These are phyloP conservation scores for Cylloceria caligata DNA, from an alignment of 2,888 invertebrate genomes.

Conservation along the genomic window DNA sequence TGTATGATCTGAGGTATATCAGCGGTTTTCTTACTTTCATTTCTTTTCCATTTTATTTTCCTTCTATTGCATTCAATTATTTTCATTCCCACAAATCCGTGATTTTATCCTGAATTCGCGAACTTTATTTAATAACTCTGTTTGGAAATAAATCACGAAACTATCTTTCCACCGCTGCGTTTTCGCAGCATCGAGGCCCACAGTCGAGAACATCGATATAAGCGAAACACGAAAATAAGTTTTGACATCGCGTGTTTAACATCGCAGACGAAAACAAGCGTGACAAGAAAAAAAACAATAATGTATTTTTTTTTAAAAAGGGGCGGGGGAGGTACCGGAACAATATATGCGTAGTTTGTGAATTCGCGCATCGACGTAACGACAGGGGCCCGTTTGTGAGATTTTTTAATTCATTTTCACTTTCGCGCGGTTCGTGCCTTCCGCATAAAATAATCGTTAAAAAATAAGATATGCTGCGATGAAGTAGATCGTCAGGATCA, in stretches of 20 bases:
- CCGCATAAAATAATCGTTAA: constrained; percentile 47
- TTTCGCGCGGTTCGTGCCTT: constrained; percentile 12
- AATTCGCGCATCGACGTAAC: constrained; percentile 39
- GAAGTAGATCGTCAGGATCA: constrained; percentile 22
- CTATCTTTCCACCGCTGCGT: background rate
- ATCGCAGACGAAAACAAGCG: constrained; percentile 37
- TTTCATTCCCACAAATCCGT: constrained; percentile 34
- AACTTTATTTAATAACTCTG: constrained; percentile 18
- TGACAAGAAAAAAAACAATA: constrained; percentile 22
- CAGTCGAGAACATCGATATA: constrained; percentile 25
- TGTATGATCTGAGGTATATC: constrained; percentile 72
- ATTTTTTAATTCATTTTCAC: constrained; percentile 14
- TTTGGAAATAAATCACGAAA: constrained; percentile 16
- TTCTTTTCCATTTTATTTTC: constrained; percentile 21
- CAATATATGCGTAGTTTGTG: constrained; percentile 12
- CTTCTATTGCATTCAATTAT: constrained; percentile 56
- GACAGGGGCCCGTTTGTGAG: constrained; percentile 15
- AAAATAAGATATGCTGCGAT: constrained; percentile 48
- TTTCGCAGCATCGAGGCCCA: constrained; percentile 24
- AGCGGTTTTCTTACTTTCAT: constrained; percentile 65
- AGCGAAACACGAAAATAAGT: constrained; percentile 37
- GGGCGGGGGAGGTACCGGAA: constrained; percentile 15
- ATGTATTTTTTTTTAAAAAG: constrained; percentile 27
- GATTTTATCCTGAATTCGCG: constrained; percentile 47
- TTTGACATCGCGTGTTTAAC: constrained; percentile 31